Evolutionary conservation across 2,113 vertebrate genomes (phyloP), one percentile per base, ranked within the genome.

Genomic region (Ciconia stormi): DNA sequence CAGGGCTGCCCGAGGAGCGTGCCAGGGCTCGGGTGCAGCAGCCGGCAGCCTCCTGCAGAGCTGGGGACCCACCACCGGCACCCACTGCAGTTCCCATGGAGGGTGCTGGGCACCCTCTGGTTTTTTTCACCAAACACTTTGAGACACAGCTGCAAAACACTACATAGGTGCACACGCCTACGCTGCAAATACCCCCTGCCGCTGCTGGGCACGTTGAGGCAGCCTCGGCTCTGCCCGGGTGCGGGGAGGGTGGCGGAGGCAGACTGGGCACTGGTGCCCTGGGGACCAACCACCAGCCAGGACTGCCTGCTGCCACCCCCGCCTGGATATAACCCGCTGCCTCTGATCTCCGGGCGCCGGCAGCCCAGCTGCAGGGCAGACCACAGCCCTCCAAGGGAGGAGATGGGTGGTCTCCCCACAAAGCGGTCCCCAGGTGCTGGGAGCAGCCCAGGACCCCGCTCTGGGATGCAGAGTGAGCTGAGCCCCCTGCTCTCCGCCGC

Each of bases 281-380:
- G 26, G 44, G 65, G 25, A 63, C 27, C 0, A 0, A 14, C 34
- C 42, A 20, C 13, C 40, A 56, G 73, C 32, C 55, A 19, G 58
- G n/a, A 32, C 26, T 36, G 53, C 16, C 76, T 17, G 85, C 80
- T 78, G 58, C 32, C 50, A 32, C 50, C n/a, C 55, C 27, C 30
- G 17, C 19, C 20, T 10, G 49, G 47, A 2, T 65, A 19, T 40
- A 32, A 40, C 56, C 27, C 25, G 2, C 32, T 50, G 9, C 55
- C 55, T 36, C 36, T 29, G 30, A 12, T 15, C 22, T 29, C 81
- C 0, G 0, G n/a, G 36, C 13, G 0, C 0, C 0, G 36, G 49
- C 25, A 32, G 81, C 49, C n/a, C 50, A 44, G 71, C 29, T 7
- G 26, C 52, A 61, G 59, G 42, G 49, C 56, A 55, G 23, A 18